Conservation (phyloP, 53 echinoderm and acorn worm genomes). For the Paracentrotus lividus region DNA sequence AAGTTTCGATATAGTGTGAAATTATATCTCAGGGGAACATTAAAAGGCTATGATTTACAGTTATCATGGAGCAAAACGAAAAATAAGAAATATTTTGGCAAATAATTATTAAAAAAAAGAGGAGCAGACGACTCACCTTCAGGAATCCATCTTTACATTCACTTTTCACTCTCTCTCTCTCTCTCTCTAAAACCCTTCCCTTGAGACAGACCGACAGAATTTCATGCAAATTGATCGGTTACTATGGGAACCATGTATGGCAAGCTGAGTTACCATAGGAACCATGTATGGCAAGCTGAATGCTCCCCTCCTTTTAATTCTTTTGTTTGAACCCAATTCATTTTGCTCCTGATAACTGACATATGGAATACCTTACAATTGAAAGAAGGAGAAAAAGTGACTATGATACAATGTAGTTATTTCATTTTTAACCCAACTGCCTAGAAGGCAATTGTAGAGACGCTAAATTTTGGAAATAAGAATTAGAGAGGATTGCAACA, state of each 20-base stretch:
- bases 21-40: neutral
- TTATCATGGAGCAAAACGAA: conserved; percentile 63
- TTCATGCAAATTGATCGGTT: conserved; percentile 76
- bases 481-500: neutral
- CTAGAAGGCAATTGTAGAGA: neutral
- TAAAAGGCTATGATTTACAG: neutral
- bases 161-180: conserved; percentile 39
- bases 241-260: conserved; percentile 88
- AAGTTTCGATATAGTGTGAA: neutral
- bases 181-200: neutral
- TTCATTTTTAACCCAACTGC: too few species aligned
- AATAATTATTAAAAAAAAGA: conserved; percentile 78
- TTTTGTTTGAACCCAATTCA: conserved; percentile 63
- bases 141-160: conserved; percentile 65
- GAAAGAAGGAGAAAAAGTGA: neutral
- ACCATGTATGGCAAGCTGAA: conserved; percentile 85
- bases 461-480: too few species aligned
- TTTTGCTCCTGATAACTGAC: conserved; percentile 62
- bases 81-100: neutral
- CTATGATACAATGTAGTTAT: neutral
- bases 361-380: neutral
- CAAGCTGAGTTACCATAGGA: conserved; percentile 92
- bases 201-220: conserved; percentile 24
- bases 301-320: conserved; percentile 83
- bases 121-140: conserved; percentile 99